These are phyloP conservation scores for Poicephalus meyeri DNA, from an alignment of 2,113 vertebrate genomes.

Conservation along the genomic window DNA sequence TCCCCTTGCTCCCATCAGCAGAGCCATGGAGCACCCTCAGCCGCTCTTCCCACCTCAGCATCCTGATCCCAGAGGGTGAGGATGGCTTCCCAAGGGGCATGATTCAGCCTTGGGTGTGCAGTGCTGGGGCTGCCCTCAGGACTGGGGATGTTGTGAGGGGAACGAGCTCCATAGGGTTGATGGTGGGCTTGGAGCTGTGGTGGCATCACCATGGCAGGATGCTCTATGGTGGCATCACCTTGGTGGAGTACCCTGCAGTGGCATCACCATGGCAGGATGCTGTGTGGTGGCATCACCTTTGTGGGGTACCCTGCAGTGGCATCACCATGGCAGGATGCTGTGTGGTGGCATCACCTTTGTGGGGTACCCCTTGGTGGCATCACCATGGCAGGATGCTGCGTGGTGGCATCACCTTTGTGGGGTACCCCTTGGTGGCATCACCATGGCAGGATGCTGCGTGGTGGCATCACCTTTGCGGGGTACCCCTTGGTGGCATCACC, in stretches of 20 bases:
- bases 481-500: fast-evolving
- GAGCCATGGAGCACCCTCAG: neutral
- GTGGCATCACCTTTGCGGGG: too few species aligned
- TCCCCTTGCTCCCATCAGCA: neutral
- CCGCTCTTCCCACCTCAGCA: neutral
- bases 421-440: neutral
- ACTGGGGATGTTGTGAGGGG: neutral
- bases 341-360: neutral
- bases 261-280: too few species aligned
- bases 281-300: fast-evolving
- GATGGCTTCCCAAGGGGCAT: fast-evolving
- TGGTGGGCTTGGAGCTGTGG: neutral
- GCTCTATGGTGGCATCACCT: neutral
- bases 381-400: fast-evolving
- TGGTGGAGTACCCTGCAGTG: neutral
- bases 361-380: too few species aligned
- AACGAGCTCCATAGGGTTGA: fast-evolving
- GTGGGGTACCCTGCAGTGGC: neutral
- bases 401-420: too few species aligned
- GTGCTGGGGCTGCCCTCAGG: neutral
- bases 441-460: too few species aligned
- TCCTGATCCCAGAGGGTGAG: neutral
- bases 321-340: fast-evolving
- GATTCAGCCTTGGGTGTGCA: neutral
- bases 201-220: neutral